Evolutionary conservation across 2,888 invertebrate genomes (phyloP).

Genomic region (Leptinotarsa rubiginosa): DNA sequence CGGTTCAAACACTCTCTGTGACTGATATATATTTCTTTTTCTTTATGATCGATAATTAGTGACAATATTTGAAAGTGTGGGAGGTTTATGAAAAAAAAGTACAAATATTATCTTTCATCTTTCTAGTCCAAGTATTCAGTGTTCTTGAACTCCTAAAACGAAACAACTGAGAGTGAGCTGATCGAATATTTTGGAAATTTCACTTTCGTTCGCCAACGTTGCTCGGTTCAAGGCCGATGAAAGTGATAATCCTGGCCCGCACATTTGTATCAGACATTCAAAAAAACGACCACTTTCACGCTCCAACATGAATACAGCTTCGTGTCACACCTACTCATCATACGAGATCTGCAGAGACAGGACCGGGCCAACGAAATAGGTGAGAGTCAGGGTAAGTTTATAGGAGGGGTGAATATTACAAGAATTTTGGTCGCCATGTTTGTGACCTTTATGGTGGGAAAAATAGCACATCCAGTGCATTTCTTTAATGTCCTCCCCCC

Average conservation of each 20-base stretch:
- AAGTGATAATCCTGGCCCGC: constrained; percentile 45
- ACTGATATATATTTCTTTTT: too few species aligned
- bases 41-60: too few species aligned
- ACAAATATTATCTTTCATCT: too few species aligned
- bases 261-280: constrained; percentile 17
- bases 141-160: constrained; percentile 25
- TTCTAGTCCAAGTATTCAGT: background rate
- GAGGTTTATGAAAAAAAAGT: too few species aligned
- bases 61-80: too few species aligned
- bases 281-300: constrained; percentile 27
- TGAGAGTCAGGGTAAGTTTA: background rate
- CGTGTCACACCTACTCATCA: constrained; percentile 25
- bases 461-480: too few species aligned
- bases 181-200: constrained; percentile 31
- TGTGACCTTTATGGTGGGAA: too few species aligned
- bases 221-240: constrained; percentile 49
- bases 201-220: constrained; percentile 31
- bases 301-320: constrained; percentile 13
- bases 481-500: too few species aligned
- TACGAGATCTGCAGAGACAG: constrained; percentile 7
- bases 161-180: constrained; percentile 22
- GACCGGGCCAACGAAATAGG: background rate
- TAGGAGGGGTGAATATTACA: too few species aligned
- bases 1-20: too few species aligned
- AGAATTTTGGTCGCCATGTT: too few species aligned